Percentiles rank a stretch among this genome's conserved stretches.
Conservation (phyloP, 2,797 vertebrate species). For the Champsocephalus gunnari region DNA sequence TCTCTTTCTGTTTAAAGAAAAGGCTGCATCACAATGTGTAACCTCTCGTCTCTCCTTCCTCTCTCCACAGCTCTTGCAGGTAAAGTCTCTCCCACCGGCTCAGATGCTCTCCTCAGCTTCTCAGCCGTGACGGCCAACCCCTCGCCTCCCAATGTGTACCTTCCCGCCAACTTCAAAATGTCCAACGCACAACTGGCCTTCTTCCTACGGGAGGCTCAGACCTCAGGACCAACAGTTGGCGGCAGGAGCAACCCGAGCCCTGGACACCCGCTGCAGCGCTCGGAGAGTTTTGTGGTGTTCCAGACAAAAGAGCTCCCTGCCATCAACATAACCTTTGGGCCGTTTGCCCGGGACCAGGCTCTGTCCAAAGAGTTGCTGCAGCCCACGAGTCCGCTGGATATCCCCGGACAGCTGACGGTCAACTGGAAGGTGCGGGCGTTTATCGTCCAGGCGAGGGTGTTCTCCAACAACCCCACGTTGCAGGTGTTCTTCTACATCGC, state of each 20-base stretch:
- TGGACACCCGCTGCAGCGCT: conserved; percentile 88
- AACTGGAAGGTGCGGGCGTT: conserved; percentile 99
- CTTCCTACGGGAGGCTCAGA: conserved; percentile 91
- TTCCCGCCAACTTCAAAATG: conserved; percentile 95
- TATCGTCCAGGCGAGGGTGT: conserved; percentile 92
- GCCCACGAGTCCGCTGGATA: conserved; percentile 93
- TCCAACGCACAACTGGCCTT: conserved; percentile 96
- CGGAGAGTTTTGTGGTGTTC: conserved; percentile 97
- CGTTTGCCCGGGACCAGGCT: conserved; percentile 91
- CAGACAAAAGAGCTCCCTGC: conserved; percentile 96
- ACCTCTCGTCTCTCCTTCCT: conserved; percentile 45
- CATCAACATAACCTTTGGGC: conserved; percentile 94
- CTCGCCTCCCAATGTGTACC: conserved; percentile 81
- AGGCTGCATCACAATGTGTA: conserved; percentile 6
- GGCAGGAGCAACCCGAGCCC: conserved; percentile 59
- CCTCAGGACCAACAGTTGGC: conserved; percentile 59
- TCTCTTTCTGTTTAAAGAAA: not conserved
- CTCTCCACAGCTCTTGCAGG: conserved; percentile 84
- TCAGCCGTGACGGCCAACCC: conserved; percentile 77
- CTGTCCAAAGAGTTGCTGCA: conserved; percentile 94
- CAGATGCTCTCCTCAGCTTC: conserved; percentile 82
- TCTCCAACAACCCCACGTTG: conserved; percentile 90
- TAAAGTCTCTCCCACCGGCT: conserved; percentile 88
- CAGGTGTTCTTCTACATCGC: conserved; percentile 98
- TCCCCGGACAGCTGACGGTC: conserved; percentile 92